Evolutionary conservation across 1,140 invertebrate genomes (phyloP).

Genomic region (Calephelis nemesis): DNA sequence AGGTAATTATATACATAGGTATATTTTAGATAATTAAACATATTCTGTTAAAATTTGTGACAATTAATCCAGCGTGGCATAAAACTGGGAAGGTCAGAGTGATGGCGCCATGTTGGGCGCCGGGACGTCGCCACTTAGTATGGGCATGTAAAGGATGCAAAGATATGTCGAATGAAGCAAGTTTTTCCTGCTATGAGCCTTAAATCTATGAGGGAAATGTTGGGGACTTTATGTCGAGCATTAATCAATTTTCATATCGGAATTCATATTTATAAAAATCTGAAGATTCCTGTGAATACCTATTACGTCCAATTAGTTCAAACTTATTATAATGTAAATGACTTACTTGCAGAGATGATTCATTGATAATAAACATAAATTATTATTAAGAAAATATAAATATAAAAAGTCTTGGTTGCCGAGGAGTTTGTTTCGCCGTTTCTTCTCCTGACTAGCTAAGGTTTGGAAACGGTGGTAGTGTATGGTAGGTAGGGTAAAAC

Average conservation of each 20-base stretch:
- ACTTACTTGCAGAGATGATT: too few relatives aligned
- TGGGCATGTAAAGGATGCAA: slow-evolving; percentile 35
- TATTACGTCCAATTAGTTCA: too few relatives aligned
- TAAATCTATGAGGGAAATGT: not conserved
- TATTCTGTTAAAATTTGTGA: slow-evolving; percentile 21
- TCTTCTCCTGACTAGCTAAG: too few relatives aligned
- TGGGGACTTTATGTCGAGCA: not conserved
- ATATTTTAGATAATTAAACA: not conserved
- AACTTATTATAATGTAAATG: too few relatives aligned
- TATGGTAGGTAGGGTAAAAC: too few relatives aligned
- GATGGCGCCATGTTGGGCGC: slow-evolving; percentile 47
- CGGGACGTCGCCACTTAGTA: slow-evolving; percentile 37
- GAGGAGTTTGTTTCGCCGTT: too few relatives aligned
- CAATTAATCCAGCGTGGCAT: slow-evolving; percentile 27
- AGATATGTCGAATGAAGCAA: slow-evolving; percentile 18
- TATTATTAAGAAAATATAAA: too few relatives aligned
- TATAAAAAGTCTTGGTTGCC: too few relatives aligned
- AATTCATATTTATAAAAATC: too few relatives aligned
- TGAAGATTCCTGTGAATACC: too few relatives aligned
- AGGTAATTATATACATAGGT: not conserved
- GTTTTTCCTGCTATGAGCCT: slow-evolving; percentile 9
- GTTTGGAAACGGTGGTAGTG: too few relatives aligned
- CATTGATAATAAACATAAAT: too few relatives aligned
- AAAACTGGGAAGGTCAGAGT: slow-evolving; percentile 37
- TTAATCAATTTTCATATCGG: not conserved